Evolutionary conservation across 2,888 invertebrate species (phyloP).

Genomic region (Lithophane leautieri): DNA sequence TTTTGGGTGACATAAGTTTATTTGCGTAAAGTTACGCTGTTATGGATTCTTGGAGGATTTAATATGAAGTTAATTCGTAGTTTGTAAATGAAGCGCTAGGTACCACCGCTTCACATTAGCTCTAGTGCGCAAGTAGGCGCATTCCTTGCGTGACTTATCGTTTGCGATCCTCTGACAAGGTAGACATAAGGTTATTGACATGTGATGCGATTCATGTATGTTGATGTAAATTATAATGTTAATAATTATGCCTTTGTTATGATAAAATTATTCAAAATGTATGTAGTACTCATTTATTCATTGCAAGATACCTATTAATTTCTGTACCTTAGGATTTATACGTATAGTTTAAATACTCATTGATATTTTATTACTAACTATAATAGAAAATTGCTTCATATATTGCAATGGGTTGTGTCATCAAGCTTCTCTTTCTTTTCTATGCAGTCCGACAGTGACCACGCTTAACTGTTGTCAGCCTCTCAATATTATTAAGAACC

Average conservation of each 20-base stretch:
- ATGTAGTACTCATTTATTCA: conserved; percentile 11
- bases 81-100: background rate
- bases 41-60: background rate
- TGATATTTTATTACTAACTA: background rate
- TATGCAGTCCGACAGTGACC: no score
- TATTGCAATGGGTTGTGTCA: no score
- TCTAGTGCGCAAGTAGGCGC: conserved; percentile 26
- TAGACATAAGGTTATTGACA: conserved; percentile 49
- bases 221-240: conserved; percentile 12
- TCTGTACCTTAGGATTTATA: background rate
- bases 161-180: conserved; percentile 20
- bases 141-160: conserved; percentile 39
- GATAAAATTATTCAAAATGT: conserved; percentile 13
- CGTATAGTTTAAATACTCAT: background rate
- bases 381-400: no score
- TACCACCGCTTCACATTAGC: background rate
- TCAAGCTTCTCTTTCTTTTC: no score
- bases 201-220: background rate
- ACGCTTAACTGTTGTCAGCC: no score
- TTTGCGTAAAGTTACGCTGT: conserved; percentile 3
- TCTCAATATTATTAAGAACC: background rate
- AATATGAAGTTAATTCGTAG: background rate
- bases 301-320: background rate
- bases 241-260: background rate
- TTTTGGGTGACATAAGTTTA: conserved; percentile 31